Evolutionary conservation across 2,797 vertebrate species (phyloP), one percentile per base, ranked within the genome.

Genomic region (Prionace glauca): DNA sequence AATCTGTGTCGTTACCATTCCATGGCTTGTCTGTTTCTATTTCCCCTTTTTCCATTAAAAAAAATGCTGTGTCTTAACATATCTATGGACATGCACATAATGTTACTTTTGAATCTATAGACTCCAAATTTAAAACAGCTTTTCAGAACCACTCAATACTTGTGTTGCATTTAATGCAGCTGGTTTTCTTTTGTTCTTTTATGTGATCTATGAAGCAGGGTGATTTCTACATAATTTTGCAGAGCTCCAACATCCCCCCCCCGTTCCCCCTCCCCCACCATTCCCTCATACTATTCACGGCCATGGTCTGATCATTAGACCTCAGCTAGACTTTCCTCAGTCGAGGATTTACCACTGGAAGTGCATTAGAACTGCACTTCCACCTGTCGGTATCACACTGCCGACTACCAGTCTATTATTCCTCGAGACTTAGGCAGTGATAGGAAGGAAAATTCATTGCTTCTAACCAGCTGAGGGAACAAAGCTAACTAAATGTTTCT

Each of bases 31-130:
- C 45, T 95, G 45, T 56, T 74, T 95, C 67, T 60, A 8, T 72
- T 60, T 77, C 24, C 56, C 71, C n/a, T 95, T 74, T 11, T 56
- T 69, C 71, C 71, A 22, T 94, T 56, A 56, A 56, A 77, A 56
- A 41, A 50, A 72, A 29, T 29, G 41, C 14, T 24, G 1, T 20
- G 45, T 50, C 45, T 95, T 50, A 95, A 74, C 71, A 56, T 95
- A 72, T 94, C 45, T 94, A 94, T 50, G 32, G 93, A 72, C 69
- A 94, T 32, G 41, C 72, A 50, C 93, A 72, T 56, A 94, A 74
- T 95, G 93, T 56, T 56, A 72, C 93, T 95, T 95, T 77, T 95
- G 69, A 77, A 77, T 94, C 24, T 74, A 74, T 74, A 26, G 41
- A 14, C 93, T 32, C 50, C 36, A 69, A 77, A 77, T 95, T 94